A percentile compares a stretch with the other conserved stretches of the same genome.
Evolutionary conservation across 2,113 vertebrate genomes (phyloP).

Genomic region (Entomyzon cyanotis): DNA sequence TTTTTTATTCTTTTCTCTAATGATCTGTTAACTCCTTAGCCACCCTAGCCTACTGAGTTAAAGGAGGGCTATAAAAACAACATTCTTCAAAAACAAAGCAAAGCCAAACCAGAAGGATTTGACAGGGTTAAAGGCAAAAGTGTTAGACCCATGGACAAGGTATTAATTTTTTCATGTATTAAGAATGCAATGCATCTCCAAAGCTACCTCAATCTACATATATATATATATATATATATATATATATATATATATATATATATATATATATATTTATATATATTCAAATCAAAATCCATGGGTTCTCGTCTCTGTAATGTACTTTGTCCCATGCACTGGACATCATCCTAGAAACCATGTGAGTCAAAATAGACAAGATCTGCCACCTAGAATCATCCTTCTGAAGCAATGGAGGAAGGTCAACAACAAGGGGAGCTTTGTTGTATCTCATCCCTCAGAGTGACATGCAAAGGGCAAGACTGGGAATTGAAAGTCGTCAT

Average conservation of each 20-base stretch:
- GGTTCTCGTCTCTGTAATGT: not conserved
- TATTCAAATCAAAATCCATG: not conserved
- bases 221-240: no score
- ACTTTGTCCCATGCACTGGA: not conserved
- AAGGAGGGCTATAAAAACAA: not conserved
- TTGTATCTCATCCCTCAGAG: not conserved
- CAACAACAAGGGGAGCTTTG: not conserved
- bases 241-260: no score
- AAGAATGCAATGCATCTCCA: not conserved
- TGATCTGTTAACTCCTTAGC: not conserved
- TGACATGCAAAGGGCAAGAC: not conserved
- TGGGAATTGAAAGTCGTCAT: not conserved
- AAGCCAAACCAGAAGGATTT: not conserved
- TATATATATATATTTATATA: no score
- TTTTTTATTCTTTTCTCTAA: not conserved
- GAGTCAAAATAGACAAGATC: not conserved
- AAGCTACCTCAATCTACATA: not conserved
- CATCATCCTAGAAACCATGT: fast-evolving
- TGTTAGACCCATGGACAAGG: not conserved
- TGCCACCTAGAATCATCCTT: not conserved
- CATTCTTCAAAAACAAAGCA: not conserved
- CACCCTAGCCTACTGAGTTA: not conserved
- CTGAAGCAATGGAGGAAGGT: not conserved
- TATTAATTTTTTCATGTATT: not conserved
- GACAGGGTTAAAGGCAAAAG: not conserved